Evolutionary conservation across 2,113 vertebrate genomes (phyloP).

Genomic region (Cheilinus undulatus): DNA sequence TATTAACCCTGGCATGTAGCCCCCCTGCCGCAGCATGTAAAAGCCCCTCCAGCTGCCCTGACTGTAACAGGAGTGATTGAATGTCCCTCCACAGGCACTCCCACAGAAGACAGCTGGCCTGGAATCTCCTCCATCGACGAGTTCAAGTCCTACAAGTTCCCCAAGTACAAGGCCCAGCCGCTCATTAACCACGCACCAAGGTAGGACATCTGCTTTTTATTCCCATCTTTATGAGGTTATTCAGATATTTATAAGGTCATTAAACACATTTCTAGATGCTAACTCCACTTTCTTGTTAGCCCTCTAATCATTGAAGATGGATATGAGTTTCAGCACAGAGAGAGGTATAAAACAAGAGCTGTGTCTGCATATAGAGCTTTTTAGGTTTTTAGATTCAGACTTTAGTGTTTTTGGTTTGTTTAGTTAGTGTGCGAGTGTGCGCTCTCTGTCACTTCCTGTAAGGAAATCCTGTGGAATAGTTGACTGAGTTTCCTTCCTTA

Average conservation of each 20-base stretch:
- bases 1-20: conserved; percentile 62
- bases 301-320: conserved; percentile 53
- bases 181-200: conserved; percentile 95
- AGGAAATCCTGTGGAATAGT: conserved; percentile 83
- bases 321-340: conserved; percentile 48
- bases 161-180: conserved; percentile 93
- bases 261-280: neutral
- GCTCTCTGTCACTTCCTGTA: conserved; percentile 76
- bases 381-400: conserved; percentile 25
- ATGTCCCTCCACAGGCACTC: conserved; percentile 87
- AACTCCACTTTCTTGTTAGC: conserved; percentile 52
- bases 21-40: conserved; percentile 39
- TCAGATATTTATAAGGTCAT: neutral
- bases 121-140: conserved; percentile 93
- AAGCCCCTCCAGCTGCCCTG: conserved; percentile 55
- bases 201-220: conserved; percentile 76
- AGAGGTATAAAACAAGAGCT: conserved; percentile 57
- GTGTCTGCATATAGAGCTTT: conserved; percentile 8
- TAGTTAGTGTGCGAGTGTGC: conserved; percentile 57
- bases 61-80: conserved; percentile 43
- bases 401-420: conserved; percentile 47
- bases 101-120: conserved; percentile 94
- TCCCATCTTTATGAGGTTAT: neutral
- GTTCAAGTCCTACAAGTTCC: conserved; percentile 95
- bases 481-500: conserved; percentile 74